phyloP scores from a whole-genome alignment of 2,888 invertebrate genomes.

The Diaphora mendica region DNA sequence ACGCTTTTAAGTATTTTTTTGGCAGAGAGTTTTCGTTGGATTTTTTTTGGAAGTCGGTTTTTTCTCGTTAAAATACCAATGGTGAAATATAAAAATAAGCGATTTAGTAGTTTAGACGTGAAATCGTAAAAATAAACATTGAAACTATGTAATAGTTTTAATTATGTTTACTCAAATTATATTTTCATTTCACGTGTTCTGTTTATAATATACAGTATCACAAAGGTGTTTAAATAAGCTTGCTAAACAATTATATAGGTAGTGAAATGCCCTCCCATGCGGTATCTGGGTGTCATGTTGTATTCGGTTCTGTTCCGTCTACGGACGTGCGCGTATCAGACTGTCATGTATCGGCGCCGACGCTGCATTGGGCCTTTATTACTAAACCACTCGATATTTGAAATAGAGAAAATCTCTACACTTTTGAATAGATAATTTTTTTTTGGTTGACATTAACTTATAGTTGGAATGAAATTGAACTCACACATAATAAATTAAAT shows the following conservation, averaged over 20 bases:
- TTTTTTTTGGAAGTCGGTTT: too few relatives aligned
- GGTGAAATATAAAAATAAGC: too few relatives aligned
- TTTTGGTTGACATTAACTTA: neutral
- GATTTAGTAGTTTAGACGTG: too few relatives aligned
- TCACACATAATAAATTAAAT: too few relatives aligned
- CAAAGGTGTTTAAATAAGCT: neutral
- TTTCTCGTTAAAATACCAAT: too few relatives aligned
- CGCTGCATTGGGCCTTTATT: constrained; percentile 29
- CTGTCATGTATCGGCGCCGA: constrained; percentile 65
- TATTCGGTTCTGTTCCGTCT: constrained; percentile 15
- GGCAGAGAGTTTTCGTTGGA: too few relatives aligned
- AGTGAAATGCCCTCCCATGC: constrained; percentile 15
- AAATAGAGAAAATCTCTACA: neutral
- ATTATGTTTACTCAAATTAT: neutral
- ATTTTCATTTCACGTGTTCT: neutral
- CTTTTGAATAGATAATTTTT: neutral
- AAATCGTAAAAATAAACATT: too few relatives aligned
- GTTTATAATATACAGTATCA: neutral
- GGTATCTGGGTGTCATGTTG: constrained; percentile 51
- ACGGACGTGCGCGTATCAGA: constrained; percentile 53
- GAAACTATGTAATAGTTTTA: too few relatives aligned
- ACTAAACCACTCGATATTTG: constrained; percentile 5
- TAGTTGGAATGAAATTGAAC: neutral
- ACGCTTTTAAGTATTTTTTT: too few relatives aligned
- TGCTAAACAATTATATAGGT: neutral